A percentile compares a stretch with the other conserved stretches of the same genome.
Conservation (phyloP, 2,113 vertebrate genomes). For the Aptenodytes forsteri region DNA sequence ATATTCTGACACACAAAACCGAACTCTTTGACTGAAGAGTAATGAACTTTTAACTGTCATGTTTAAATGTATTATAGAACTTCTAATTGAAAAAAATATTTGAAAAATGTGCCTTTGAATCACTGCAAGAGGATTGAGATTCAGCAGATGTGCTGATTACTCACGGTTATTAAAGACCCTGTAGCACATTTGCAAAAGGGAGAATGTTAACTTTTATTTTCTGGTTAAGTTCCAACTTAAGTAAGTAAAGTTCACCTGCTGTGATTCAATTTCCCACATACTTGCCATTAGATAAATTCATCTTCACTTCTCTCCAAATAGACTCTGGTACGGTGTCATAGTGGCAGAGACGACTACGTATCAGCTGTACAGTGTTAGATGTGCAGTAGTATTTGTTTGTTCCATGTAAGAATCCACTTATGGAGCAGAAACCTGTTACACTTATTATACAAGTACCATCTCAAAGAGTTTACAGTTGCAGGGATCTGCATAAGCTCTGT, state of each 20-base stretch:
- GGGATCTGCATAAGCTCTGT: neutral
- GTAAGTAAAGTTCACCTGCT: neutral
- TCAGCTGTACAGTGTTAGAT: neutral
- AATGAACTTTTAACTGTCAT: neutral
- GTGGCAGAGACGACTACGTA: neutral
- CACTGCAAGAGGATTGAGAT: neutral
- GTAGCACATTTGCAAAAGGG: neutral
- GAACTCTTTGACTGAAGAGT: neutral
- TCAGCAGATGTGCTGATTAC: neutral
- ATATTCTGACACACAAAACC: neutral
- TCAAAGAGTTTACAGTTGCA: neutral
- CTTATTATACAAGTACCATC: fast-evolving
- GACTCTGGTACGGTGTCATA: neutral
- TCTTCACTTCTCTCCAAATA: neutral
- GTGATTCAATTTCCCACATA: neutral
- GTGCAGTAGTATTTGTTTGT: neutral
- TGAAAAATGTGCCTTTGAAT: neutral
- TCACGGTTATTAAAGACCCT: neutral
- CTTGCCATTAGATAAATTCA: neutral
- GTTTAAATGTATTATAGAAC: neutral
- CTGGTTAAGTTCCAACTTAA: neutral
- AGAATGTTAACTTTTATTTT: neutral
- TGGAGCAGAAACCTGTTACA: neutral
- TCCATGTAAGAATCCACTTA: neutral
- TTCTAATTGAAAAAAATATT: neutral